Conservation (phyloP, 2,113 vertebrate genomes). For the Hymenochirus boettgeri region DNA sequence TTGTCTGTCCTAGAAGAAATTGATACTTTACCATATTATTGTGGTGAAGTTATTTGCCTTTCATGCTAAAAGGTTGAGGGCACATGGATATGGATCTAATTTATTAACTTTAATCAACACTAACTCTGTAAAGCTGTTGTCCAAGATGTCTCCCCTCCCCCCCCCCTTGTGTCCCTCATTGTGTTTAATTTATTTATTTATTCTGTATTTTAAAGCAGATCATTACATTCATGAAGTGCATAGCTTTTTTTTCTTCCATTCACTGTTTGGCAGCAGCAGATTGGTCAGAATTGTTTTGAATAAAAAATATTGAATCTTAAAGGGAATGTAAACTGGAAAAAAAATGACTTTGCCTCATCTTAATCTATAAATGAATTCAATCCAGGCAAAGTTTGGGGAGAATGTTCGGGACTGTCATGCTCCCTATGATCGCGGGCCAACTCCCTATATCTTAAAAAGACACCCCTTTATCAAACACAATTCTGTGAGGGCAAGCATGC, state of each 20-base stretch:
- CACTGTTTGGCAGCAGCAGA: not conserved
- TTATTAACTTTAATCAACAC: not conserved
- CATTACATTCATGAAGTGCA: not conserved
- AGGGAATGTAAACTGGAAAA: too few species aligned
- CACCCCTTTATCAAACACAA: too few species aligned
- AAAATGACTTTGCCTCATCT: too few species aligned
- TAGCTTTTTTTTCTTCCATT: not conserved
- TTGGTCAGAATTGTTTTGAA: too few species aligned
- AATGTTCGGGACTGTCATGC: too few species aligned
- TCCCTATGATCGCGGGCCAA: too few species aligned
- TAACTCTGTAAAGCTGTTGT: slow-evolving; percentile 1
- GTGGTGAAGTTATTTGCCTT: not conserved
- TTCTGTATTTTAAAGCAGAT: not conserved
- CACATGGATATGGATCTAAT: not conserved
- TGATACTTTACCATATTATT: not conserved
- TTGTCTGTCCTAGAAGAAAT: too few species aligned
- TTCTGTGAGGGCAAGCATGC: too few species aligned
- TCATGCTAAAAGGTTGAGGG: not conserved
- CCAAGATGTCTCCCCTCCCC: not conserved
- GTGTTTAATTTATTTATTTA: not conserved
- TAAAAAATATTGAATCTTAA: too few species aligned
- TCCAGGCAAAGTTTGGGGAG: too few species aligned
- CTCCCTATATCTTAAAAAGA: too few species aligned
- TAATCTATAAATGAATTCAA: too few species aligned
- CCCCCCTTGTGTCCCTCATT: not conserved